Evolutionary conservation across 2,888 invertebrate species (phyloP), one percentile per base, ranked within the genome.

Genomic region (Leptinotarsa haldemani): DNA sequence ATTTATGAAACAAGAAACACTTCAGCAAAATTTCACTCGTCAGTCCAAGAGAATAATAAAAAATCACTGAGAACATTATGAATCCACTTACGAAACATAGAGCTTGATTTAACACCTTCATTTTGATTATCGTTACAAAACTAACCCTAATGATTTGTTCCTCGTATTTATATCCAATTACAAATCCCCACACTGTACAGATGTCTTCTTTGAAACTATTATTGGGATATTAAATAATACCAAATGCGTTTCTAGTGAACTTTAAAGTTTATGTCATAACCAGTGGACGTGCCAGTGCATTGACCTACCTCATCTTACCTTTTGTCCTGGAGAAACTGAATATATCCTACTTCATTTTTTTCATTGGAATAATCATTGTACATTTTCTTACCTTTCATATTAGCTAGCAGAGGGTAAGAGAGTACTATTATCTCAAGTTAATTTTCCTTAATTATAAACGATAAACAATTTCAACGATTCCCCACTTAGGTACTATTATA

Each of bases 101-200:
- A 18, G 18, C 56, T 25, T 56, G 13, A 15, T 56, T 22, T 3
- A 56, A 56, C 56, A 56, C 22, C 56, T 56, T 56, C 56, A 56
- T 56, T 56, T 56, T 56, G 22, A 56, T 3, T 22, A 20, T 56
- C 9, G 18, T 22, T 56, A 56, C 56, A 56, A 56, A 56, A 56
- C 56, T 56, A 56, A 22, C 56, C 56, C 56, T 56, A 56, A 56
- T 56, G 56, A 22, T 13, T 22, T 56, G 4, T 22, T 56, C 12
- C 56, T 15, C 20, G 15, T 56, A 56, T 56, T 56, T 56, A 56
- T 56, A 56, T 56, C 1, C 56, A 56, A 56, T 56, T 56, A 22
- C 56, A 15, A 56, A 56, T 56, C 56, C 56, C 56, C 56, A 56
- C 56, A 20, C 22, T 13, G 22, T 22, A 4, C 4, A 56, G 22